Evolutionary conservation across 2,113 vertebrate genomes (phyloP).

Genomic region (Istiophorus platypterus): DNA sequence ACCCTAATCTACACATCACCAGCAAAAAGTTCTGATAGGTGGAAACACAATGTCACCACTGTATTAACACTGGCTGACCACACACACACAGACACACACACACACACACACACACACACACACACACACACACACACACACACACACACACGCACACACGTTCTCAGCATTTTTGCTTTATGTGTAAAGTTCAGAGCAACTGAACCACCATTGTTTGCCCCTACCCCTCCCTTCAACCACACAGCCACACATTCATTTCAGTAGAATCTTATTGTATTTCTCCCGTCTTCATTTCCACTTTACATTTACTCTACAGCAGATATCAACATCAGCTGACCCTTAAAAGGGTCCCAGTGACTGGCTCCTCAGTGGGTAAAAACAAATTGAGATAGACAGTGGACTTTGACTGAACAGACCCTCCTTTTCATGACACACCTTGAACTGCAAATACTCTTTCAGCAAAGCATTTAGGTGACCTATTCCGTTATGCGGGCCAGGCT

Average conservation of each 20-base stretch:
- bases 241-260: conserved; percentile 29
- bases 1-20: conserved; percentile 4
- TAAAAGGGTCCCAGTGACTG: neutral
- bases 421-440: conserved; percentile 25
- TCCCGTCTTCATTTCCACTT: neutral
- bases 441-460: neutral
- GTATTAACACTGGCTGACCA: neutral
- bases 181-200: conserved; percentile 45
- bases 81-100: conserved; percentile 22
- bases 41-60: conserved; percentile 12
- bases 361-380: no score
- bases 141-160: conserved; percentile 14
- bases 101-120: conserved; percentile 21
- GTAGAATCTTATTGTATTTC: neutral
- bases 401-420: neutral
- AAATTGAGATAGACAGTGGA: neutral
- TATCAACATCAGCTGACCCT: neutral
- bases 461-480: conserved; percentile 19
- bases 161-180: conserved; percentile 60
- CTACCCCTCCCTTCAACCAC: neutral
- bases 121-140: conserved; percentile 14
- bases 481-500: conserved; percentile 14
- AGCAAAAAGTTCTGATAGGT: neutral
- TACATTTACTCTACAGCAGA: neutral
- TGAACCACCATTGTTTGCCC: conserved; percentile 49